These are phyloP conservation scores for Bungarus multicinctus DNA, from an alignment of 2,113 vertebrate species.

Conservation along the genomic window DNA sequence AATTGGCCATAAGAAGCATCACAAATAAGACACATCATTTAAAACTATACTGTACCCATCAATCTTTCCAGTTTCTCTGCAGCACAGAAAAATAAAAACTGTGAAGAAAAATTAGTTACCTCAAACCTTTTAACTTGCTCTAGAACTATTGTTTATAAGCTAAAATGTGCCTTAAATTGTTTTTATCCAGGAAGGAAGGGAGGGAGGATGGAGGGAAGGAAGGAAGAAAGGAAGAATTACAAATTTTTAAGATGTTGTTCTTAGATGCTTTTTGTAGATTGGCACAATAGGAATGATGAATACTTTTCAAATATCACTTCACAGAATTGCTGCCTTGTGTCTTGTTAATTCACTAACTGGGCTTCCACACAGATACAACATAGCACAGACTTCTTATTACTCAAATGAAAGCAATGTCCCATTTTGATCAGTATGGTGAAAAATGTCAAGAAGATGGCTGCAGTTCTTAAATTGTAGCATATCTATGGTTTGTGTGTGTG, in stretches of 20 bases:
- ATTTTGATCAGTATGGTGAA: neutral
- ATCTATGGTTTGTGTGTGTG: neutral
- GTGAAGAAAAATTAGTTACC: constrained; percentile 64
- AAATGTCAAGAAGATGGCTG: neutral
- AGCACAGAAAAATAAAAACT: constrained; percentile 55
- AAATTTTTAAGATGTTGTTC: neutral
- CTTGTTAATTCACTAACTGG: neutral
- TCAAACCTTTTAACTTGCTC: neutral
- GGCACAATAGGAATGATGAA: neutral
- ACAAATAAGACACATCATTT: constrained; percentile 63
- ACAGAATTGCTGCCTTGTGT: neutral
- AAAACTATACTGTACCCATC: constrained; percentile 58
- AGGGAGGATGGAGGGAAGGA: neutral
- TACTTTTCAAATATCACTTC: neutral
- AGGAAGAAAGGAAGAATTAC: neutral
- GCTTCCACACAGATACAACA: neutral
- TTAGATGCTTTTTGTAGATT: neutral
- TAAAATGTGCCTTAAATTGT: neutral
- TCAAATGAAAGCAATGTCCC: neutral
- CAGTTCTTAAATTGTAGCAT: neutral
- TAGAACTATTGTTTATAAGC: neutral
- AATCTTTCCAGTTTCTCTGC: constrained; percentile 58
- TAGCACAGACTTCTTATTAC: neutral
- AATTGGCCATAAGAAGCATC: constrained; percentile 60
- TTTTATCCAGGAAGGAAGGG: neutral